Evolutionary conservation across 2,888 invertebrate species (phyloP).

Genomic region (Xylophagus ater): DNA sequence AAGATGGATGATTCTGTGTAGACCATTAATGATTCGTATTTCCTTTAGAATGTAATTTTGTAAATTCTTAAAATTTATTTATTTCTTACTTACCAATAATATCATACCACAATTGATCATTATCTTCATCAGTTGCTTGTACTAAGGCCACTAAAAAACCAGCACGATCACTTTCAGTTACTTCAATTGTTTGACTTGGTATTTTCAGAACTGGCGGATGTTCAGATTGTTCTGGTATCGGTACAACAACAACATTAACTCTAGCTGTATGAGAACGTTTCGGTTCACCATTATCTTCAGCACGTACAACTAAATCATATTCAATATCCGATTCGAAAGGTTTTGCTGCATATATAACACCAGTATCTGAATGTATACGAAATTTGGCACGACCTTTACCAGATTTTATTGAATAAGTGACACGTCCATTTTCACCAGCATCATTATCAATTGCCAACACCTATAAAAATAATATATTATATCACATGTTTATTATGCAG

Average conservation of each 20-base stretch:
- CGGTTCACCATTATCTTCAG: conserved; percentile 68
- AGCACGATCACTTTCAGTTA: conserved; percentile 76
- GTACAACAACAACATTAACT: conserved; percentile 56
- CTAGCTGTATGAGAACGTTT: conserved; percentile 63
- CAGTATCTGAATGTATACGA: conserved; percentile 69
- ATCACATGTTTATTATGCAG: too few relatives aligned
- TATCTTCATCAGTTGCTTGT: conserved; percentile 76
- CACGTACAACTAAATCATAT: conserved; percentile 40
- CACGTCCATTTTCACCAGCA: conserved; percentile 66
- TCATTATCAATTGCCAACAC: conserved; percentile 78
- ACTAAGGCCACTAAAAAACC: conserved; percentile 79
- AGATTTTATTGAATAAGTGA: conserved; percentile 70
- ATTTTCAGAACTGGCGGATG: conserved; percentile 52
- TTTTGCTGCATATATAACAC: conserved; percentile 67
- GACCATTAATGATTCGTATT: too few relatives aligned
- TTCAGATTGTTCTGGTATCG: conserved; percentile 47
- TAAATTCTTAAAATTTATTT: not conserved
- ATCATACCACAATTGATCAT: conserved; percentile 81
- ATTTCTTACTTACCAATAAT: conserved; percentile 58
- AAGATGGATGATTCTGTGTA: too few relatives aligned
- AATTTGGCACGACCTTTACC: conserved; percentile 70
- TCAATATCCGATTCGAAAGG: conserved; percentile 52
- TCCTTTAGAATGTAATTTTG: too few relatives aligned
- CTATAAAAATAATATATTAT: too few relatives aligned
- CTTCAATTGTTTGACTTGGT: conserved; percentile 55